Percentiles rank a stretch among this genome's conserved stretches.
These are phyloP conservation scores for Blennius ocellaris DNA, from an alignment of 2,113 vertebrate species.

Conservation along the genomic window DNA sequence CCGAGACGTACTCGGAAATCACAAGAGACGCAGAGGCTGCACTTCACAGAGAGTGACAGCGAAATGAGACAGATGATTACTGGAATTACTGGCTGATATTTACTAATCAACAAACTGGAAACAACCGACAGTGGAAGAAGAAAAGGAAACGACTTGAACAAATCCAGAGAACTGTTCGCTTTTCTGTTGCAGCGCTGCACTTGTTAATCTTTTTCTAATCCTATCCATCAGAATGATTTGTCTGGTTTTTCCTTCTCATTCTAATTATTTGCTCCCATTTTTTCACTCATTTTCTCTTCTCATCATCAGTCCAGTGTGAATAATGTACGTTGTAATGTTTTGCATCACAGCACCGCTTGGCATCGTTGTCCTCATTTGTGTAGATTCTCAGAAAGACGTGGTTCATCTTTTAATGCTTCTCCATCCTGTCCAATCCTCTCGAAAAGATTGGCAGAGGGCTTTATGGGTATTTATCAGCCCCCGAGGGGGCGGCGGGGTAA, in stretches of 20 bases:
- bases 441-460: conserved; percentile 19
- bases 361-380: background rate
- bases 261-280: background rate
- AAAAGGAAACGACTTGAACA: background rate
- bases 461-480: conserved; percentile 40
- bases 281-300: background rate
- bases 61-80: background rate
- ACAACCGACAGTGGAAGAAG: background rate
- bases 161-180: background rate
- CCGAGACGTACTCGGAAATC: background rate
- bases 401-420: conserved; percentile 1
- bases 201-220: background rate
- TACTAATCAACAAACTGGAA: background rate
- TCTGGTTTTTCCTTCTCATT: background rate
- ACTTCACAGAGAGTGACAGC: conserved; percentile 4
- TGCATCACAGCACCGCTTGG: background rate
- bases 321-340: background rate
- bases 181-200: background rate
- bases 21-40: background rate
- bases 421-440: background rate
- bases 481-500: conserved; percentile 7
- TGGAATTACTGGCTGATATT: conserved; percentile 9
- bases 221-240: background rate
- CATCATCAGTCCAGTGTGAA: background rate
- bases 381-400: background rate